Evolutionary conservation across 2,797 vertebrate species (phyloP), one percentile per base, ranked within the genome.

Genomic region (Mastacembelus armatus): DNA sequence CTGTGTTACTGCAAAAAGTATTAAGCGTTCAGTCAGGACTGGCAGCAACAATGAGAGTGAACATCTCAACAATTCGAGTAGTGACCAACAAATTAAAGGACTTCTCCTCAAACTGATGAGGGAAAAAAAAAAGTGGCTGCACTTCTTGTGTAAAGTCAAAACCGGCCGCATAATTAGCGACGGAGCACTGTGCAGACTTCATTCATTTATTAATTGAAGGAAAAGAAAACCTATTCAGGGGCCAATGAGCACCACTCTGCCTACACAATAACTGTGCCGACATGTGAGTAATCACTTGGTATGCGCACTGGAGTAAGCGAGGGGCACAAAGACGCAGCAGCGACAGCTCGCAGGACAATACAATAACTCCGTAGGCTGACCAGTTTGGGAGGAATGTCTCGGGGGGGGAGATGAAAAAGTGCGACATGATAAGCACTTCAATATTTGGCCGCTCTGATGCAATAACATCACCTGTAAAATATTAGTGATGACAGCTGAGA

Each of bases 171-270:
- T 60, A 71, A 84, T 74, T 75, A 71, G 39, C 69, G 78, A 87
- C 56, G 80, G 83, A 72, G 52, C 77, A 81, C 82, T 59, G 65
- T 16, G 62, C 77, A 58, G 80, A 45, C 66, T 66, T 81, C 63
- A 84, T 86, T 55, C 57, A 76, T 83, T 49, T 32, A 84, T 87
- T 84, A 89, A 84, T 80, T 84, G 69, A 83, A 69, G 71, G 70
- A 83, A 80, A 85, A 56, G 47, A 78, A 76, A 74, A 84, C 73
- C 66, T 70, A 62, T 73, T 86, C 75, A 78, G 66, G 71, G n/a
- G 82, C 63, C 71, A 80, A 18, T 75, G 85, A 71, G 50, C 80
- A 71, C 66, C 60, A 64, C 69, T 63, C 66, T 70, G 66, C 57
- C 57, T 11, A 10, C 80, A 71, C 77, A 78, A 78, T 79, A 71